phyloP scores from a whole-genome alignment of 1,140 invertebrate genomes.

The Hycleus cichorii region DNA sequence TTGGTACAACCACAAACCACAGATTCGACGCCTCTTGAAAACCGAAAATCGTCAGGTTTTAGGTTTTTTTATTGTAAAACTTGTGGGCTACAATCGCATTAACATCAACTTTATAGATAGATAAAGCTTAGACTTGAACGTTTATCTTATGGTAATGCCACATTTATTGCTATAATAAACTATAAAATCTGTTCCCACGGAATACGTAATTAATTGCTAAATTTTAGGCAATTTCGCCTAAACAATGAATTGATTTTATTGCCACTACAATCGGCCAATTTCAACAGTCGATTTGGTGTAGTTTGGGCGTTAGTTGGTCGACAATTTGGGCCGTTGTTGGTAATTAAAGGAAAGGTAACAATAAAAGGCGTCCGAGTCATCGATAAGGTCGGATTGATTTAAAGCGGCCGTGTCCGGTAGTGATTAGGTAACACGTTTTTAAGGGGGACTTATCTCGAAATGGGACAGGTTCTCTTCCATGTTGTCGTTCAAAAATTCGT shows the following conservation, averaged over 20 bases:
- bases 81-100: constrained; percentile 8
- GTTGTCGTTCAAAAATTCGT: too few relatives aligned
- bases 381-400: constrained; percentile 32
- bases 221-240: background rate
- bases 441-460: background rate
- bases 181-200: constrained; percentile 9
- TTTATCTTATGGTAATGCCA: constrained; percentile 1
- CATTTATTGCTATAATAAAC: constrained; percentile 14
- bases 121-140: constrained; percentile 12
- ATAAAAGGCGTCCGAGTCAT: constrained; percentile 26
- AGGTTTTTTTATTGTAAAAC: too few relatives aligned
- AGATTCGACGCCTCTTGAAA: too few relatives aligned
- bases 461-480: background rate
- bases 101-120: constrained; percentile 7
- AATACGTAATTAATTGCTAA: constrained; percentile 10
- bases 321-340: constrained; percentile 17
- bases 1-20: too few relatives aligned
- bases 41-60: too few relatives aligned
- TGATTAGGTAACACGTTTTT: constrained; percentile 27
- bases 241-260: constrained; percentile 16
- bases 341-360: constrained; percentile 34
- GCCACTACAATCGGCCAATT: constrained; percentile 17
- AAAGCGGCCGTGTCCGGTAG: constrained; percentile 27
- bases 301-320: background rate
- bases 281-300: constrained; percentile 2